These are phyloP conservation scores for Macropodus opercularis DNA, from an alignment of 2,797 vertebrate genomes.

Conservation along the genomic window DNA sequence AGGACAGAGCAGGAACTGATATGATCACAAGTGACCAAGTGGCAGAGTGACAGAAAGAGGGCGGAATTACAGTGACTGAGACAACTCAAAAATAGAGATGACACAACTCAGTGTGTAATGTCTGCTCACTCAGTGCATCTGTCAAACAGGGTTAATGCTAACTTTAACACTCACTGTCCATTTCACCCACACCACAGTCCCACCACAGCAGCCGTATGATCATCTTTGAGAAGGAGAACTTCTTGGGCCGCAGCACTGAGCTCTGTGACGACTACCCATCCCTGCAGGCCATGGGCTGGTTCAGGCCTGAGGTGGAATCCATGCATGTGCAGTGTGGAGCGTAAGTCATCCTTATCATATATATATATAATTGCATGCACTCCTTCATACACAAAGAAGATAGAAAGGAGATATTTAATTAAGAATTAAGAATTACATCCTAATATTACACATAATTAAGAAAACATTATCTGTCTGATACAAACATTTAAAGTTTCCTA, in stretches of 20 bases:
- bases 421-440: no score
- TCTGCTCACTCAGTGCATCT: neutral
- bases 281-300: conserved; percentile 76
- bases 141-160: neutral
- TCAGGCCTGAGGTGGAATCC: conserved; percentile 71
- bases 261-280: conserved; percentile 76
- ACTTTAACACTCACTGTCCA: neutral
- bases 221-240: conserved; percentile 77
- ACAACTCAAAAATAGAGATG: conserved; percentile 35
- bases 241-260: conserved; percentile 62
- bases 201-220: conserved; percentile 71
- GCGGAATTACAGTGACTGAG: conserved; percentile 8
- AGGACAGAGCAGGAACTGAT: conserved; percentile 7
- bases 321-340: conserved; percentile 72
- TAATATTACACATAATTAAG: no score
- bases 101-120: neutral
- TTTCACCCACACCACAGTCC: conserved; percentile 43
- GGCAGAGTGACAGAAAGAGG: conserved; percentile 27
- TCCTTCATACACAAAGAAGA: no score
- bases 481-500: no score
- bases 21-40: conserved; percentile 21
- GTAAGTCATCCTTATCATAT: no score
- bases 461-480: no score
- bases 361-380: no score
- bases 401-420: no score